Evolutionary conservation across 1,140 invertebrate species (phyloP).

Genomic region (Argopecten irradians): DNA sequence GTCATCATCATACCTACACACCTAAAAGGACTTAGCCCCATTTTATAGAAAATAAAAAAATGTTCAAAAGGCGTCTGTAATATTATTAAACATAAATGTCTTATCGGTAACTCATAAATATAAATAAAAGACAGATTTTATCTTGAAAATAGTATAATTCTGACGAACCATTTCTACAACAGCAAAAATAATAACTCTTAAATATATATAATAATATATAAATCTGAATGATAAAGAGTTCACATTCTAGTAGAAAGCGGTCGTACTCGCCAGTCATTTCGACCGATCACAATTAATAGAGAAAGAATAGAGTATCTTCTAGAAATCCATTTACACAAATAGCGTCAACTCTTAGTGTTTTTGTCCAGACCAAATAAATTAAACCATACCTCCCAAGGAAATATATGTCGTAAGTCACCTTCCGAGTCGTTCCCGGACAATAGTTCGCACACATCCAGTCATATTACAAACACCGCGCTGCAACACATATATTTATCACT

Average conservation of each 20-base stretch:
- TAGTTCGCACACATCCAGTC: not conserved
- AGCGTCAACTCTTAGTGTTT: not conserved
- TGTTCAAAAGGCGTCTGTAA: not conserved
- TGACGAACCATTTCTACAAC: not conserved
- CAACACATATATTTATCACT: not conserved
- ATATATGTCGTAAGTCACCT: not conserved
- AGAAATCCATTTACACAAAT: not conserved
- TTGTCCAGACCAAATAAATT: not conserved
- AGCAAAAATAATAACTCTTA: conserved; percentile 19
- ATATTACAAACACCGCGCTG: not conserved
- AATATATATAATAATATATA: conserved; percentile 24
- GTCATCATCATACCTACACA: not conserved
- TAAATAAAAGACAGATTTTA: not conserved
- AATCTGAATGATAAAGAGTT: conserved; percentile 15
- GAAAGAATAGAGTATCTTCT: not conserved
- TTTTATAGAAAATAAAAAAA: not conserved
- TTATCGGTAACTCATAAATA: too few relatives aligned
- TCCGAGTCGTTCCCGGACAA: not conserved
- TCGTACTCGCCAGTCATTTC: not conserved
- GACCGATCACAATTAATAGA: not conserved
- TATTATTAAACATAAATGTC: not conserved
- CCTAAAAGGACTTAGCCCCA: not conserved
- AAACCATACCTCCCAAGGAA: not conserved
- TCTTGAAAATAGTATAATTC: conserved; percentile 12
- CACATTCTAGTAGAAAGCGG: not conserved